Evolutionary conservation across 30 jellyfish, hydroid and myxozoan genomes (phyloP), one percentile per base, ranked within the genome.

Genomic region (Sanderia malayensis): DNA sequence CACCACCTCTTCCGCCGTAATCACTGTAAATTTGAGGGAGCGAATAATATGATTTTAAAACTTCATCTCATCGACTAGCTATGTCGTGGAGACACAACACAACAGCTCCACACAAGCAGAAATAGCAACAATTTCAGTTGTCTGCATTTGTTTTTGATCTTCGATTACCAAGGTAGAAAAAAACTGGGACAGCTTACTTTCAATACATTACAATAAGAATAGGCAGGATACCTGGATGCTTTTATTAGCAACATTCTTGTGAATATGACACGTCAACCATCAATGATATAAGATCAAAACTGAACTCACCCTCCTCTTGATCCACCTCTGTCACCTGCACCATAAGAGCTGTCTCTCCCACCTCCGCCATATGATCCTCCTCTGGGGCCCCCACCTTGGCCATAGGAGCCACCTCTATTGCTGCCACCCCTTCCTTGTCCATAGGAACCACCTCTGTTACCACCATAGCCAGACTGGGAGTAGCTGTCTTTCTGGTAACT

Each of bases 1-100:
- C 86, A 84, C 92, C 95, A 71, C 98, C 96, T 79, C 98, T 80
- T 76, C 92, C 96, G 25, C 95, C 95, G 77, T 84, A 92, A 84
- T 96, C 98, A 64, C 98, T 92, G 95, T 74, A 70, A 70, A 70
- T 65, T 80, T 80, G 87, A 76, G 70, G 79, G n/a, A n/a, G 80
- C 65, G 86, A 74, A 64, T 49, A 74, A 22, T n/a, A 30, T 41
- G 9, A 46, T 76, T 76, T 49, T 6, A 41, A 49, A 49, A 49
- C 64, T 49, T 49, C 64, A 49, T 49, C 27, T 15, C 64, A 49
- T 49, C 64, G 27, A 4, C 64, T 11, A 19, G 52, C 52, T 37
- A 13, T 37, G 52, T 37, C 52, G 52, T 37, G 52, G 52, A 37
- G 52, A 37, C 52, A n/a, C n/a, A 58, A 2, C 70, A 58, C 29